Conservation (phyloP, 2,888 invertebrate species). For the Labia minor region DNA sequence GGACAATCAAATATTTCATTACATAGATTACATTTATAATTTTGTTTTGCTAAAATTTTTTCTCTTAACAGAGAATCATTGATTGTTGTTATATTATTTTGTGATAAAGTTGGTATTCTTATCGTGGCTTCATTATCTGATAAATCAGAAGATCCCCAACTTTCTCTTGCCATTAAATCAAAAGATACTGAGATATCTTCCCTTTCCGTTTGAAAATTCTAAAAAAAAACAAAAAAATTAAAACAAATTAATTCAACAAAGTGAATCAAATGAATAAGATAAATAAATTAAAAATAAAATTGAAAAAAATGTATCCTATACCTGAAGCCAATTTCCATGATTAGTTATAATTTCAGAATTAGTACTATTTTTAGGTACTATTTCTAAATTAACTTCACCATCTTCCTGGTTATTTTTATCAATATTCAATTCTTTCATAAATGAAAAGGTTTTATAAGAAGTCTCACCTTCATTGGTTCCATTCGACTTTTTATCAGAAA, state of each 20-base stretch:
- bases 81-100: neutral
- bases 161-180: conserved; percentile 55
- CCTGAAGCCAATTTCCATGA: neutral
- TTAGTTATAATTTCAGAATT: neutral
- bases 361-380: neutral
- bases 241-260: conserved; percentile 20
- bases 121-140: conserved; percentile 44
- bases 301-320: neutral
- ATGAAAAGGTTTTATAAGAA: neutral
- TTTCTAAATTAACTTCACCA: neutral
- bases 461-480: neutral
- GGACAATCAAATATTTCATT: conserved; percentile 46
- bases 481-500: neutral
- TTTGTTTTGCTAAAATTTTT: neutral
- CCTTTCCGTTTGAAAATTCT: conserved; percentile 45
- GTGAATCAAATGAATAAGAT: too few species aligned
- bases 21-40: conserved; percentile 48
- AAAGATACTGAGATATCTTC: conserved; percentile 46
- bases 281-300: too few species aligned
- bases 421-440: neutral
- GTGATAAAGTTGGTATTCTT: neutral
- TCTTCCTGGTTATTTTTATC: neutral
- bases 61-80: neutral
- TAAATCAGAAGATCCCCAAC: conserved; percentile 57
- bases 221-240: conserved; percentile 26